Evolutionary conservation across 1,140 invertebrate species (phyloP).

Genomic region (Spodoptera litura): DNA sequence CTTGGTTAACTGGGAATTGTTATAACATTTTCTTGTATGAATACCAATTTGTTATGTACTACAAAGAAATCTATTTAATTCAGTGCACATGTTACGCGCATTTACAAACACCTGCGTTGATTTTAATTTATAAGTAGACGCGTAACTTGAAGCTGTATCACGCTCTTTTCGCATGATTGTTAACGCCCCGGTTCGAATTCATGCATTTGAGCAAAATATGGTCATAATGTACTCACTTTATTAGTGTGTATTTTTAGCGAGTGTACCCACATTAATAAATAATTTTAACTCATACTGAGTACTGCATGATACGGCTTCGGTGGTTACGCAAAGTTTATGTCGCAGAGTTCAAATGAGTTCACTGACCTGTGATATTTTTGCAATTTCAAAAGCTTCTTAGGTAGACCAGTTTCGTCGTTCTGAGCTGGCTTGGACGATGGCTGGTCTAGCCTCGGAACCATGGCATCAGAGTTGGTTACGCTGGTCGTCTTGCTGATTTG

Average conservation of each 20-base stretch:
- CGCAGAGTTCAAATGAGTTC: constrained; percentile 65
- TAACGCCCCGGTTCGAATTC: constrained; percentile 17
- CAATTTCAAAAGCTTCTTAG: constrained; percentile 83
- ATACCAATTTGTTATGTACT: neutral
- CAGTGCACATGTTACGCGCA: neutral
- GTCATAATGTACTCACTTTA: constrained; percentile 16
- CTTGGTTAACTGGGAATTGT: neutral
- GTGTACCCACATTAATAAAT: constrained; percentile 13
- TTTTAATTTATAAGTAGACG: constrained; percentile 5
- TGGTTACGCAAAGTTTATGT: constrained; percentile 69
- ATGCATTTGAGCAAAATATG: constrained; percentile 14
- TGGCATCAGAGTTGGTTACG: constrained; percentile 87
- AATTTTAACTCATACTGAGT: constrained; percentile 3
- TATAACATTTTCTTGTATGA: neutral
- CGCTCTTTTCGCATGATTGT: constrained; percentile 17
- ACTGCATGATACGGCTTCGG: constrained; percentile 45
- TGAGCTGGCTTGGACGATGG: constrained; percentile 68
- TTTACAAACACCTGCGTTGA: neutral
- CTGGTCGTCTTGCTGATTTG: constrained; percentile 87
- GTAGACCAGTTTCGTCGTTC: constrained; percentile 72
- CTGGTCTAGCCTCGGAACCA: constrained; percentile 82
- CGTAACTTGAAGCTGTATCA: constrained; percentile 23
- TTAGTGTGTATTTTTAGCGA: constrained; percentile 27
- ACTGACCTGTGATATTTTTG: constrained; percentile 86
- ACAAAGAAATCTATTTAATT: constrained; percentile 14